Percentiles rank a stretch among this genome's conserved stretches.
Evolutionary conservation across 1,140 invertebrate genomes (phyloP).

Genomic region (Philotrypesis tridentata): DNA sequence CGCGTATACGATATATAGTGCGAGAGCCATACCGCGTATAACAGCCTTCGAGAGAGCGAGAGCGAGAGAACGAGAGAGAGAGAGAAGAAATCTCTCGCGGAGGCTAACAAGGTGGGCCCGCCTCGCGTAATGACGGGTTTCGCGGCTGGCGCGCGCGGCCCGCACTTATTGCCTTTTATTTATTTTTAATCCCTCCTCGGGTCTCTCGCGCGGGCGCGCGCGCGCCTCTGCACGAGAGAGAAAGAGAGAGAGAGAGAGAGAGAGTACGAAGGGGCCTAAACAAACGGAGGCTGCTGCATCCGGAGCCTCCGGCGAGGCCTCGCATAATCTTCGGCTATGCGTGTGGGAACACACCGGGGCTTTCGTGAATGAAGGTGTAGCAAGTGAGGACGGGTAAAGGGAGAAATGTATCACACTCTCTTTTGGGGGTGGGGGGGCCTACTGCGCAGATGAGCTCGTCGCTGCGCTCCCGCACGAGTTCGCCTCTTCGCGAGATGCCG

Average conservation of each 20-base stretch:
- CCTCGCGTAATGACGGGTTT: slow-evolving; percentile 73
- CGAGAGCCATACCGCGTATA: background rate
- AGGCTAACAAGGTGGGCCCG: slow-evolving; percentile 73
- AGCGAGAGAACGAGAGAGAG: background rate
- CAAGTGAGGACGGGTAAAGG: background rate
- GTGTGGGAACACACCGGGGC: slow-evolving; percentile 25
- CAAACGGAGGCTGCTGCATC: slow-evolving; percentile 67
- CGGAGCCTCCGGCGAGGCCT: slow-evolving; percentile 62
- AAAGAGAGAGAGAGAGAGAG: no score
- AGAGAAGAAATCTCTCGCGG: slow-evolving; percentile 23
- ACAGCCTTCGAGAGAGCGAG: background rate
- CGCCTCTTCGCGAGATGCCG: no score
- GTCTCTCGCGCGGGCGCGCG: slow-evolving; percentile 52
- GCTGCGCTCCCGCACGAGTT: no score
- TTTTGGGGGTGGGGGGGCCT: background rate
- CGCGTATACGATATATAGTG: background rate
- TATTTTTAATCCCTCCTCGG: slow-evolving; percentile 71
- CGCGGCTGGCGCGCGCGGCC: slow-evolving; percentile 65
- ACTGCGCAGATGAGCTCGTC: background rate
- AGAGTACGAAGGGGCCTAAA: slow-evolving; percentile 49
- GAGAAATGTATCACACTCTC: slow-evolving; percentile 9
- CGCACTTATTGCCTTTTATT: slow-evolving; percentile 74
- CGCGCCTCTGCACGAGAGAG: slow-evolving; percentile 69
- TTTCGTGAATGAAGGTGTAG: slow-evolving; percentile 17
- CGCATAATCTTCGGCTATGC: background rate